These are phyloP conservation scores for Graptemys geographica DNA, from an alignment of 2,797 vertebrate genomes.

Conservation along the genomic window DNA sequence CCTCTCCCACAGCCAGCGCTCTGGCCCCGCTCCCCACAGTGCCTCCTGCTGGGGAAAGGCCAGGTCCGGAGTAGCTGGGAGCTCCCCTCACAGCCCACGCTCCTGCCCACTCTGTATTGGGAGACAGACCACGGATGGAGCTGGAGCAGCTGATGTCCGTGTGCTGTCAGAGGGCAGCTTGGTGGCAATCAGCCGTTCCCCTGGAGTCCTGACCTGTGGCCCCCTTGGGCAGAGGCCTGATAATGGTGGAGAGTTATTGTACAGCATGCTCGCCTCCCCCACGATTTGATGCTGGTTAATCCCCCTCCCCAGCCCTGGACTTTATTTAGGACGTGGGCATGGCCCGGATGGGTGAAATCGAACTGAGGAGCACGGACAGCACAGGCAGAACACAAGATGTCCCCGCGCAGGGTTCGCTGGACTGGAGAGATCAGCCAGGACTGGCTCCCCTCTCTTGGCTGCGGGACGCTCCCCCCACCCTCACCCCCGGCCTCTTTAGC, in stretches of 20 bases:
- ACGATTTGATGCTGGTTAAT: constrained; percentile 70
- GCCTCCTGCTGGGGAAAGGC: background rate
- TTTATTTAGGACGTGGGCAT: constrained; percentile 66
- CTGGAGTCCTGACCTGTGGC: background rate
- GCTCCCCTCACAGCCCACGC: background rate
- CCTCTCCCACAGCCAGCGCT: background rate
- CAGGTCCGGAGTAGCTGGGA: background rate
- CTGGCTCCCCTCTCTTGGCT: background rate
- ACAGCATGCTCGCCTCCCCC: background rate
- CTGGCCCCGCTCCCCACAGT: no score
- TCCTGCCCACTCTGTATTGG: no score
- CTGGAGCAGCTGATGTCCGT: background rate
- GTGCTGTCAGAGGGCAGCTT: background rate
- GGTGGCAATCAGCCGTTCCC: background rate
- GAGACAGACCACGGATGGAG: background rate
- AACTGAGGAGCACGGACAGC: background rate
- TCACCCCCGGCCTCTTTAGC: background rate
- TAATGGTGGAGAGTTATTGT: background rate
- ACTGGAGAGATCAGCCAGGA: background rate
- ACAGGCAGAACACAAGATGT: background rate
- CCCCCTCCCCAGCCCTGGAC: constrained; percentile 15
- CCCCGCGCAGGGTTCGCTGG: background rate
- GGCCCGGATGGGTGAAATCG: background rate
- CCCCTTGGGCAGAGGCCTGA: background rate
- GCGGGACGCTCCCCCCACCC: no score